Conservation (phyloP, 2,113 vertebrate genomes). For the Taxidea taxus region DNA sequence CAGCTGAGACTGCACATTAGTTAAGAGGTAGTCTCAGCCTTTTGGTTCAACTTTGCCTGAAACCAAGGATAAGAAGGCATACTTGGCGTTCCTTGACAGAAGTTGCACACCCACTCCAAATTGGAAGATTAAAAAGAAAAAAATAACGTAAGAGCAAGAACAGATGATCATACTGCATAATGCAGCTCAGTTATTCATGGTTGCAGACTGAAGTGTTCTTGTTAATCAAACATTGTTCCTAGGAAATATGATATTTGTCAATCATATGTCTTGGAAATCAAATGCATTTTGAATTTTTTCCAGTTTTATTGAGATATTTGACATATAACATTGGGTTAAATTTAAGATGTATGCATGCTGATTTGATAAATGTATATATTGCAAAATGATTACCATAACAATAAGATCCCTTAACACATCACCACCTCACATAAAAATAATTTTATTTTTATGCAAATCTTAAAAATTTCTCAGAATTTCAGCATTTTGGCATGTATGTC, state of each 20-base stretch:
- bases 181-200: background rate
- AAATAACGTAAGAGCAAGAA: background rate
- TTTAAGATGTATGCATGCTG: background rate
- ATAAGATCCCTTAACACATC: background rate
- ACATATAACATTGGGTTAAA: background rate
- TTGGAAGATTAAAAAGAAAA: background rate
- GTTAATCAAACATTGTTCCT: background rate
- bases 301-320: background rate
- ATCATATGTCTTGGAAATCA: background rate
- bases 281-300: background rate
- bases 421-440: background rate
- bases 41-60: background rate
- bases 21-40: background rate
- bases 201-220: background rate
- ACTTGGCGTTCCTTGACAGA: background rate
- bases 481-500: background rate
- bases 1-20: background rate
- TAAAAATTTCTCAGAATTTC: background rate
- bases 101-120: background rate
- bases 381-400: background rate
- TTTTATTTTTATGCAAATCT: conserved; percentile 11
- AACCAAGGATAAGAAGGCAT: fast-evolving
- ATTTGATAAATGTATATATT: background rate
- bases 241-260: background rate
- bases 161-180: background rate